A percentile compares a stretch with the other conserved stretches of the same genome.
These are phyloP conservation scores for Sciurus carolinensis DNA, from an alignment of 2,797 vertebrate genomes.

Conservation along the genomic window DNA sequence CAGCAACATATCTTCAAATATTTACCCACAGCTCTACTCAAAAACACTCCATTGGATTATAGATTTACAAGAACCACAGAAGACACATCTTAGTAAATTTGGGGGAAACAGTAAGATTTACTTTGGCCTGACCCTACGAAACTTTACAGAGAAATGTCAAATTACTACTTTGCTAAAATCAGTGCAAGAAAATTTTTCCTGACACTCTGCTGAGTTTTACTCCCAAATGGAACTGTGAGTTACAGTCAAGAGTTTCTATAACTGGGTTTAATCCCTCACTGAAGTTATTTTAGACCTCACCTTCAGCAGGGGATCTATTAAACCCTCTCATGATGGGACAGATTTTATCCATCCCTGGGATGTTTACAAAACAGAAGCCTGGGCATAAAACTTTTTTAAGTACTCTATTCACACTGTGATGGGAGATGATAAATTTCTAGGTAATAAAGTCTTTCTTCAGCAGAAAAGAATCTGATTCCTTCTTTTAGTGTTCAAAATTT, in stretches of 20 bases:
- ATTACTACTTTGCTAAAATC: conserved; percentile 50
- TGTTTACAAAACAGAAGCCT: background rate
- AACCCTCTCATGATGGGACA: background rate
- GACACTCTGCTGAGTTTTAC: conserved; percentile 31
- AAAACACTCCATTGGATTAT: background rate
- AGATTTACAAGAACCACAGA: conserved; percentile 18
- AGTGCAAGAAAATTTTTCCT: background rate
- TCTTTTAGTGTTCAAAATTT: background rate
- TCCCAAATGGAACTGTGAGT: conserved; percentile 36
- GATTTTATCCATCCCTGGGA: background rate
- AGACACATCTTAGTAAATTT: conserved; percentile 26
- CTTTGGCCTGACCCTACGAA: conserved; percentile 54
- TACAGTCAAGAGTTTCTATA: conserved; percentile 37
- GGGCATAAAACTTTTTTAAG: background rate
- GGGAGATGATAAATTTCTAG: background rate
- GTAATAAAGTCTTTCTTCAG: background rate
- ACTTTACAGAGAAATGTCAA: conserved; percentile 61
- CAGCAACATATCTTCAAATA: background rate
- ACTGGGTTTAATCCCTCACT: conserved; percentile 45
- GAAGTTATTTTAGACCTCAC: background rate
- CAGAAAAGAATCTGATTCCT: background rate
- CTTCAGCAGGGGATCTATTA: background rate
- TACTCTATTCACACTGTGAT: background rate
- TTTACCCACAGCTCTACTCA: background rate
- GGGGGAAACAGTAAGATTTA: conserved; percentile 45